These are phyloP conservation scores for Sceloporus tristichus DNA, from an alignment of 2,113 vertebrate species.

Conservation along the genomic window DNA sequence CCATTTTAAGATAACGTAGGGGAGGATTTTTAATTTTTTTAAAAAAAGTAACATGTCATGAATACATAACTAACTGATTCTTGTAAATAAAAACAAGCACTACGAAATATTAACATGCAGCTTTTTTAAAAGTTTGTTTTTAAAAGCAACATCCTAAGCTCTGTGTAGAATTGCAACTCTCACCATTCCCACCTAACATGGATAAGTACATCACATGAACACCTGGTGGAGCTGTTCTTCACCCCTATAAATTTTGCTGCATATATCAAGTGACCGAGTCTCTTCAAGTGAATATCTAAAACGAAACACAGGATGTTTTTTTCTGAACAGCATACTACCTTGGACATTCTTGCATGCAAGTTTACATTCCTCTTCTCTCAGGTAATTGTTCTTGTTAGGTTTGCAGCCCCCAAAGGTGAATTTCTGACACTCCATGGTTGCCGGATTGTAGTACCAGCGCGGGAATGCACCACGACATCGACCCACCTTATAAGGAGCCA, in stretches of 20 bases:
- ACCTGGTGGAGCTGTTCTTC: not conserved
- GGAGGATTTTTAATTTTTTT: not conserved
- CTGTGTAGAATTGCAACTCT: not conserved
- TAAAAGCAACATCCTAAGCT: not conserved
- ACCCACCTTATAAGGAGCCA: conserved; percentile 86
- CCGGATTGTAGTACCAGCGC: conserved; percentile 91
- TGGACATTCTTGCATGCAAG: conserved; percentile 83
- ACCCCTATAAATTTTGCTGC: not conserved
- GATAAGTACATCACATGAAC: not conserved
- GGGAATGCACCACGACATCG: conserved; percentile 90
- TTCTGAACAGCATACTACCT: conserved; percentile 63
- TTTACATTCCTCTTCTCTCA: conserved; percentile 83
- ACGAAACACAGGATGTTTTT: not conserved
- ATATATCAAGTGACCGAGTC: conserved; percentile 12
- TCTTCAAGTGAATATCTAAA: not conserved
- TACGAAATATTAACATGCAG: too few species aligned
- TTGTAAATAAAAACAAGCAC: not conserved
- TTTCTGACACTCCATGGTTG: conserved; percentile 81
- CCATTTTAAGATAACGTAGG: not conserved
- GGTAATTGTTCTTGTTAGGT: conserved; percentile 93
- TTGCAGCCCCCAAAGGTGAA: conserved; percentile 92
- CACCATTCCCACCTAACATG: not conserved
- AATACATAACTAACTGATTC: not conserved
- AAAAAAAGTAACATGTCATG: not conserved
- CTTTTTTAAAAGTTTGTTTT: too few species aligned